Base-by-base conservation (phyloP, 2,797 vertebrate genomes). In the Sebastes wilsoni region DNA sequence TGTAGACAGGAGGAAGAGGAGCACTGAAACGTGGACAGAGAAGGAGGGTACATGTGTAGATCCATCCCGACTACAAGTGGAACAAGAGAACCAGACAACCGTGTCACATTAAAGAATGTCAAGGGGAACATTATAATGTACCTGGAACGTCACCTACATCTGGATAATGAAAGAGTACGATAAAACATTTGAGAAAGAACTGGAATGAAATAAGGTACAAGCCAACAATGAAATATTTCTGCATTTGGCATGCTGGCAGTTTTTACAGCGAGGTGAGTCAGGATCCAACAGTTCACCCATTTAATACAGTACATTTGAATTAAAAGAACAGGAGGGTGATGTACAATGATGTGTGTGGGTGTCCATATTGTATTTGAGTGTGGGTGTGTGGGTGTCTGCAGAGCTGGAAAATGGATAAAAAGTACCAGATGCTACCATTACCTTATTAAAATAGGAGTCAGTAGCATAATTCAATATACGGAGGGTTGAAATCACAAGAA, bases 11-110 rank as follows among this genome's bases (percentile, higher is more conserved):
- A 82, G 65, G 34, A 72, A 64, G 80, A 72, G 68, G 59, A 77
- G 78, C 67, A 81, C n/a, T 71, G 86, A 79, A 77, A 85, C 16
- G n/a, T 82, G 79, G 59, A 79, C 58, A 81, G 68, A 78, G 79
- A 65, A 65, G 74, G 68, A 54, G 59, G 49, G 36, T 30, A 58
- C 27, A 65, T 77, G 75, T 71, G 80, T 72, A 76, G 77, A 72
- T 83, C 18, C 70, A 77, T 75, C 74, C 79, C n/a, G 12, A 85
- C 25, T 25, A 46, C 34, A 9, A 81, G 27, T 76, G 73, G 74
- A 82, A 87, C 23, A 75, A 65, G 58, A 55, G 10, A 73, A 82
- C 83, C 70, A 81, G 67, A 72, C 76, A 70, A 72, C 22, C 70
- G 36, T 49, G 56, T n/a, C 49, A 76, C 65, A 59, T 54, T 73